These are phyloP conservation scores for Pseudochaenichthys georgianus DNA, from an alignment of 2,797 vertebrate genomes.

Conservation along the genomic window DNA sequence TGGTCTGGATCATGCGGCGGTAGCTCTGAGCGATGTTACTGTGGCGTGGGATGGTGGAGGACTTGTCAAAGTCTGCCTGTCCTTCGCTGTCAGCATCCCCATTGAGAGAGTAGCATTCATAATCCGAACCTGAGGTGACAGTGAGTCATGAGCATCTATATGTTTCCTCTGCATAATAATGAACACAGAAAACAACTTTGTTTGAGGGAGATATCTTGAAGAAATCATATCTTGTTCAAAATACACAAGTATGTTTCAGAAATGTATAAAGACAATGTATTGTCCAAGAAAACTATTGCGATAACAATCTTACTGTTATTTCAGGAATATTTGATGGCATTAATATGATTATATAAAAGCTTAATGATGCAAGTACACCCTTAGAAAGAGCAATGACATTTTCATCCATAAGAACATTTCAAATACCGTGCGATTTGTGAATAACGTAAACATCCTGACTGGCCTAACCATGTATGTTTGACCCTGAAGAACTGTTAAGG, in stretches of 20 bases:
- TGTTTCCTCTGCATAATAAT: slow-evolving; percentile 10
- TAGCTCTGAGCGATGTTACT: slow-evolving; percentile 99
- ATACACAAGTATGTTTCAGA: not conserved
- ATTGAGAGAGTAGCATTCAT: slow-evolving; percentile 97
- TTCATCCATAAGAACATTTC: too few species aligned
- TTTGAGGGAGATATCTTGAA: slow-evolving; percentile 22
- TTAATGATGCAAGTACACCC: too few species aligned
- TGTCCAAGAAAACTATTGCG: too few species aligned
- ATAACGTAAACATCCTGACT: too few species aligned
- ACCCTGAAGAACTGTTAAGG: not conserved
- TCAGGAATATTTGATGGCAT: too few species aligned
- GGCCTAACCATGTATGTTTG: not conserved
- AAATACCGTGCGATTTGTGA: too few species aligned
- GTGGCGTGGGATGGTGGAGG: slow-evolving; percentile 97
- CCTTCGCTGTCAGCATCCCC: slow-evolving; percentile 91
- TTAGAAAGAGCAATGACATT: too few species aligned
- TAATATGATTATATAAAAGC: too few species aligned
- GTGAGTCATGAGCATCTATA: slow-evolving; percentile 12
- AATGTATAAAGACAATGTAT: too few species aligned
- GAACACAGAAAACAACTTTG: slow-evolving; percentile 13
- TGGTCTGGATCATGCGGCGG: slow-evolving; percentile 98
- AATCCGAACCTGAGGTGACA: slow-evolving; percentile 90
- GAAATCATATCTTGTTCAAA: not conserved
- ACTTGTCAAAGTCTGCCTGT: slow-evolving; percentile 94
- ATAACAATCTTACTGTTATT: too few species aligned